Evolutionary conservation across 2,888 invertebrate genomes (phyloP), one percentile per base, ranked within the genome.

Genomic region (Acanthosepion pharaonis): DNA sequence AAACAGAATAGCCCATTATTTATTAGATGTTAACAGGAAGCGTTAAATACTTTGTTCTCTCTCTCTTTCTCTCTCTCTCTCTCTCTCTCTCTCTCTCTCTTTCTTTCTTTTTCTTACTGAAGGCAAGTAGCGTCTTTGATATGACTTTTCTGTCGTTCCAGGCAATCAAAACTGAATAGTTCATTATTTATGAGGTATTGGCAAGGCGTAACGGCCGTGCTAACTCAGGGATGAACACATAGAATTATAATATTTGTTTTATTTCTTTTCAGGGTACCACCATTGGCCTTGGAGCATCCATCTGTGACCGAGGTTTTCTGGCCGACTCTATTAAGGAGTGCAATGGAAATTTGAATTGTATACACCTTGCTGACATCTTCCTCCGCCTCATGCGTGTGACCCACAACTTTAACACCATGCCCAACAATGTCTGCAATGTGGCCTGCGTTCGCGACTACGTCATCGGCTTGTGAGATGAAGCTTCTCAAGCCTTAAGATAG

Each of bases 271-370:
- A 96, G 96, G 96, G 96, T 49, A 94, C 94, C 28, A 96, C 95
- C 0, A 95, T 96, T 49, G 95, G 95, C 5, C 95, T 96, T n/a
- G 94, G 95, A 20, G 94, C 95, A 55, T 94, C 94, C 23, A 95
- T 95, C 93, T 96, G 96, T 95, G 96, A 96, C 94, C 94, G 95
- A n/a, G 96, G 96, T 4, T 96, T 96, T 95, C 95, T 96, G 28
- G 96, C 95, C 8, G 96, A 96, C 28, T 96, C 96, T 25, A 95
- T 96, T 25, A 95, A 95, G 51, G 95, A 95, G 53, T 96, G 96
- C 94, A 95, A 96, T 9, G 95, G 95, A 18, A 95, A 96, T 94
- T 94, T 95, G 51, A 95, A 95, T 51, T 96, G 96, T 94, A 95
- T 96, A 28, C 94, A 95, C 64, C 95, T 96, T 53, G 96, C 96